Base-by-base conservation (phyloP, 2,888 invertebrate species). In the Rhamnusium bicolor region DNA sequence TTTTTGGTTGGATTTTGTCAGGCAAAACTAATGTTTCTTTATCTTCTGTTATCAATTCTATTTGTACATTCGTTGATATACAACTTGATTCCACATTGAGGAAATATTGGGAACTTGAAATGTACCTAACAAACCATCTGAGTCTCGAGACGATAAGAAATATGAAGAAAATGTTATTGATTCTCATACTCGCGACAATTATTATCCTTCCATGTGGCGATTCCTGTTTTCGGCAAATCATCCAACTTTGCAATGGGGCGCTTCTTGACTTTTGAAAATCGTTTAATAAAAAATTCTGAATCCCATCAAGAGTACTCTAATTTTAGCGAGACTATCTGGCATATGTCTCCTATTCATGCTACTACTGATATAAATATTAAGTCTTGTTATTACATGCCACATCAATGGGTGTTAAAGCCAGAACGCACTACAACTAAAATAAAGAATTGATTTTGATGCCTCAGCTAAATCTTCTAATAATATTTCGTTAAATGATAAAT, bases 311-410 rank as follows among this genome's bases (percentile, higher is more conserved):
- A 53, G 27, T 53, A 66, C 19, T 53, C 27, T 29, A 29, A 29
- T 1, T 78, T 73, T 54, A n/a, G n/a, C n/a, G 73, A 79, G 70
- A 40, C 7, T 76, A 79, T 71, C 1, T 49, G 65, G 12, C 74
- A 76, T 14, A 72, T 79, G 71, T 53, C 10, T 32, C 66, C 40
- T 18, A 7, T 47, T 7, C 14, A 21, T 10, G 7, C 14, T n/a
- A n/a, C n/a, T 24, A 16, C 7, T 8, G n/a, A n/a, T n/a, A n/a
- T n/a, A n/a, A n/a, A n/a, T n/a, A n/a, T n/a, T n/a, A n/a, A n/a
- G n/a, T n/a, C n/a, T n/a, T n/a, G n/a, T n/a, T 79, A 75, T 46
- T 80, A 76, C 40, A 60, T 81, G 3, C 79, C 81, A 7, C 81
- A 82, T 71, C 78, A 80, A 24, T 61, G 72, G 12, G 79, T 82